Evolutionary conservation across 2,888 invertebrate species (phyloP).

Genomic region (Rhopalosiphum nymphaeae): DNA sequence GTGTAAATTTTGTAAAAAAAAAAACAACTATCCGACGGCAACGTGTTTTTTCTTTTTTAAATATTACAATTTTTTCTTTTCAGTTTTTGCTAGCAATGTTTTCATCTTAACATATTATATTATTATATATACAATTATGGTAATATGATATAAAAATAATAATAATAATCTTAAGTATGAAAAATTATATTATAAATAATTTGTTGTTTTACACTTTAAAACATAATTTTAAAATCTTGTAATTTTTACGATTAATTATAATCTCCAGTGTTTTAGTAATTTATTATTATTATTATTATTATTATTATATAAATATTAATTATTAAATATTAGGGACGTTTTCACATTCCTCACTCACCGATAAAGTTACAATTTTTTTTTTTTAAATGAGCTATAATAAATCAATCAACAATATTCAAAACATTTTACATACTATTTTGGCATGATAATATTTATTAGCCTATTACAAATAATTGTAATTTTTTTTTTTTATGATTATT

Average conservation of each 20-base stretch:
- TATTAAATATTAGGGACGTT: conserved; percentile 65
- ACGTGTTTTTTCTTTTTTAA: conserved; percentile 55
- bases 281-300: conserved; percentile 65
- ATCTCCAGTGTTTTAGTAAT: conserved; percentile 65
- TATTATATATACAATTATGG: conserved; percentile 62
- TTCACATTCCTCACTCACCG: conserved; percentile 64
- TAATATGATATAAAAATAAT: conserved; percentile 61
- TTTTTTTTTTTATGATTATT: conserved; percentile 64
- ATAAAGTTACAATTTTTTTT: conserved; percentile 37
- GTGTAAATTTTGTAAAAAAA: conserved; percentile 64
- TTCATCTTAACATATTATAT: conserved; percentile 63
- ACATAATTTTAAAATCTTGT: conserved; percentile 65
- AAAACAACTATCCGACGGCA: conserved; percentile 42
- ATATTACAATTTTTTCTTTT: conserved; percentile 55
- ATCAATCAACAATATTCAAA: conserved; percentile 55
- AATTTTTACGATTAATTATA: conserved; percentile 65
- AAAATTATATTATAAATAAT: conserved; percentile 65
- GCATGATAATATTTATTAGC: conserved; percentile 62
- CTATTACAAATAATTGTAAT: conserved; percentile 59
- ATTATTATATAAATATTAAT: conserved; percentile 65
- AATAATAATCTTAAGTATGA: conserved; percentile 64
- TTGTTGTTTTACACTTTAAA: conserved; percentile 65
- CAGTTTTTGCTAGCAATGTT: conserved; percentile 59
- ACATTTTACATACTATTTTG: conserved; percentile 60
- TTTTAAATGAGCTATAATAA: conserved; percentile 47